Evolutionary conservation across 2,113 vertebrate species (phyloP).

Genomic region (Siniperca knerii): DNA sequence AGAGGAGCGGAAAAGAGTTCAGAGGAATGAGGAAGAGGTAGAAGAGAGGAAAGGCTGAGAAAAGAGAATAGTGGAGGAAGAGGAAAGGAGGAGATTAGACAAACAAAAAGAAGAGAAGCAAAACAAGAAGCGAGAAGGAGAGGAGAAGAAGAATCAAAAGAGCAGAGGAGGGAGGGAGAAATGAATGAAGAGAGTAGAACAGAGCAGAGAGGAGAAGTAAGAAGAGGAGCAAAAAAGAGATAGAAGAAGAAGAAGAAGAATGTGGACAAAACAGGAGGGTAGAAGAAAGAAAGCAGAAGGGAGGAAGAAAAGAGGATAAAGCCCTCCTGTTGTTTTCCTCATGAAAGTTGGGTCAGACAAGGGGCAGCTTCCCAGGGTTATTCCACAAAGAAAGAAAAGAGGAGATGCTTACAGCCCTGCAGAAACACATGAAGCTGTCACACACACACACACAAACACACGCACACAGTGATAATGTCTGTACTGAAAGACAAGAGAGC

Average conservation of each 20-base stretch:
- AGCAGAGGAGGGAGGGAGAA: neutral
- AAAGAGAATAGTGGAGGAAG: neutral
- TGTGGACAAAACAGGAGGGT: constrained; percentile 26
- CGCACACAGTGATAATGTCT: neutral
- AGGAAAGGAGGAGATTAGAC: too few species aligned
- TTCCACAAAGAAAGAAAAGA: constrained; percentile 70
- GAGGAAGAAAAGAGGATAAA: constrained; percentile 43
- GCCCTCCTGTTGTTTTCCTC: constrained; percentile 71
- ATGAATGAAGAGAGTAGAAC: neutral
- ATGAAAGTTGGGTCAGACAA: constrained; percentile 68
- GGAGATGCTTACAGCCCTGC: constrained; percentile 69
- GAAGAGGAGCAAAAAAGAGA: neutral
- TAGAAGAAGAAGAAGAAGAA: constrained; percentile 10
- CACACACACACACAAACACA: constrained; percentile 33
- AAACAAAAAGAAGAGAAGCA: neutral
- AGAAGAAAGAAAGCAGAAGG: constrained; percentile 24
- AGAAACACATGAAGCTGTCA: constrained; percentile 68
- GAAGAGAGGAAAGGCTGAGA: neutral
- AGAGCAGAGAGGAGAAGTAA: neutral
- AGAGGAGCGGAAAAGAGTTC: neutral
- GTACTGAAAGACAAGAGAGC: constrained; percentile 12
- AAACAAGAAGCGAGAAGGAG: neutral
- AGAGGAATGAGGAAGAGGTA: neutral
- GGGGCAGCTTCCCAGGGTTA: constrained; percentile 71
- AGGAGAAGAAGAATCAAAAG: neutral